phyloP scores from a whole-genome alignment of 2,113 vertebrate genomes.

The Spea multiplicata region DNA sequence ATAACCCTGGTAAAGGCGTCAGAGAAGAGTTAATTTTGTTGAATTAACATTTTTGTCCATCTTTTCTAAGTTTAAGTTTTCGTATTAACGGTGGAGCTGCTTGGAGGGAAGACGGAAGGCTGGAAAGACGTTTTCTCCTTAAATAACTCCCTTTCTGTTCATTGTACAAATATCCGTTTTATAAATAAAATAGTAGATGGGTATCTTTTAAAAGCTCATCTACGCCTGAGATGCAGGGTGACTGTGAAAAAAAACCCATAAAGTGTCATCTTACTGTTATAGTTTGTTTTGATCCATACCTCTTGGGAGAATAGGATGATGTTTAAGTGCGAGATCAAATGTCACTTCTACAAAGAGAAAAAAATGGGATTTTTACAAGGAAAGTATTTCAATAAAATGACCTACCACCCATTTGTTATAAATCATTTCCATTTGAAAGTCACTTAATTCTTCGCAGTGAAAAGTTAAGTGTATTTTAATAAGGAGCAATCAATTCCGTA shows the following conservation, averaged over 20 bases:
- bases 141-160: conserved; percentile 11
- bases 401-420: too few relatives aligned
- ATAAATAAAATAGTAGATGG: conserved; percentile 32
- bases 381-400: too few relatives aligned
- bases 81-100: too few relatives aligned
- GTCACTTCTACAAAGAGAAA: conserved; percentile 16
- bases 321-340: conserved; percentile 18
- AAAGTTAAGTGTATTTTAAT: too few relatives aligned
- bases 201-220: conserved; percentile 9
- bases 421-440: too few relatives aligned
- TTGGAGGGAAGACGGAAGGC: too few relatives aligned
- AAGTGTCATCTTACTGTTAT: conserved; percentile 15
- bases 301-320: conserved; percentile 7
- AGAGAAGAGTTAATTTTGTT: too few relatives aligned
- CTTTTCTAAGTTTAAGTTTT: too few relatives aligned
- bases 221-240: conserved; percentile 13
- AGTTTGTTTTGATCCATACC: conserved; percentile 26
- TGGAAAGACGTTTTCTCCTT: not conserved
- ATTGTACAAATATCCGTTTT: conserved; percentile 11
- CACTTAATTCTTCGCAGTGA: too few relatives aligned
- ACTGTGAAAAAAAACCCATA: not conserved
- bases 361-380: not conserved
- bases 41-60: too few relatives aligned
- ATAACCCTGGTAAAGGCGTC: too few relatives aligned
- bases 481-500: too few relatives aligned